Evolutionary conservation across 2,888 invertebrate genomes (phyloP), one percentile per base, ranked within the genome.

Genomic region (Acholoe squamosa): DNA sequence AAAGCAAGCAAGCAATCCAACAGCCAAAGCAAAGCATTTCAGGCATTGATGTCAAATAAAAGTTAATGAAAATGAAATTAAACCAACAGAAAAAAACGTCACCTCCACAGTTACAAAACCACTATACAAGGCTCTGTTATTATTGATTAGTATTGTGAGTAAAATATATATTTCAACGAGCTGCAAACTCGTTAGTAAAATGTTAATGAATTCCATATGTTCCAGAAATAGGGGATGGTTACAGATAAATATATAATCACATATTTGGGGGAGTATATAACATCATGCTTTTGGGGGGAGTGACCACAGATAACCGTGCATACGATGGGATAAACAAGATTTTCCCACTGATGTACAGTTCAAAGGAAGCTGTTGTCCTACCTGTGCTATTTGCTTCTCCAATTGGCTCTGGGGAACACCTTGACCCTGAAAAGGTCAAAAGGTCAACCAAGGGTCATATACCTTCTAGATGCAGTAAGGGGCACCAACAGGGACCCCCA

Each of bases 351-450:
- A 77, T 28, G 25, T 77, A 34, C 77, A 77, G 19, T 77, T 77
- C 77, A 77, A 77, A 77, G 34, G 33, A 77, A 77, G 77, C n/a
- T 77, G 31, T 61, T 43, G 22, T 77, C 77, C 77, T 77, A 77
- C 77, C 77, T 77, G 77, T n/a, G 77, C 77, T 28, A 77, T 77
- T 77, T 77, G 77, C 77, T 77, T 77, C 77, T 77, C 77, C 77
- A 77, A 77, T 77, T 77, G 77, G 77, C 77, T 77, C 77, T 77
- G 77, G 77, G 77, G 77, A 28, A 77, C 77, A 77, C 77, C 77
- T 77, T 77, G 77, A 77, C 77, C 77, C 77, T 77, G 77, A 77
- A 77, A 77, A 77, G 77, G 77, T 77, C 77, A 77, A 77, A 77
- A 77, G 77, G 77, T 77, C 77, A 77, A 33, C 77, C 77, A 77